Evolutionary conservation across 2,888 invertebrate species (phyloP), one percentile per base, ranked within the genome.

Genomic region (Amaurobius ferox): DNA sequence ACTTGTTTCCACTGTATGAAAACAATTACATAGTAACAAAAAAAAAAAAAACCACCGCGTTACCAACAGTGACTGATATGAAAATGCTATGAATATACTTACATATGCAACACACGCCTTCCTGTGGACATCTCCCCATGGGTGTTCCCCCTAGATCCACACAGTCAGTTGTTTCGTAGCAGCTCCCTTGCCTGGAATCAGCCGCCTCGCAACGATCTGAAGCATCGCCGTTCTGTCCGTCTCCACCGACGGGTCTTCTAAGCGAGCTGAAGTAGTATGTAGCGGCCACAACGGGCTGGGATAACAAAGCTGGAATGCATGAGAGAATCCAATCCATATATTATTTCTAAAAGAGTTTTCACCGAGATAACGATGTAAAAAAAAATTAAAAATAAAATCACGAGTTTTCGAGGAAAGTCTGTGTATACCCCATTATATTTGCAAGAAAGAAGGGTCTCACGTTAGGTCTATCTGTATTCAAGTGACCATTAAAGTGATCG

Each of bases 31-130:
- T n/a, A n/a, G n/a, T n/a, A n/a, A n/a, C n/a, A n/a, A n/a, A n/a
- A n/a, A n/a, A n/a, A n/a, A n/a, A n/a, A n/a, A n/a, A n/a, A n/a
- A n/a, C n/a, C n/a, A n/a, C n/a, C n/a, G n/a, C n/a, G n/a, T n/a
- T n/a, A n/a, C n/a, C n/a, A n/a, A n/a, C n/a, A n/a, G n/a, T n/a
- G n/a, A n/a, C n/a, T n/a, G n/a, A n/a, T n/a, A n/a, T n/a, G n/a
- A n/a, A n/a, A n/a, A n/a, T n/a, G n/a, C n/a, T n/a, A 7, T 61
- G 13, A 23, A 1, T 16, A 5, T 39, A 89, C 89, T 89, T 28
- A 89, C 89, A 89, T 26, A 89, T 79, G 64, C 89, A 89, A 55
- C 89, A 89, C 1, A 89, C 89, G 9, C 78, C 72, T 48, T 88
- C 88, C 40, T 86, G 81, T 0, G 86, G 83, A 64, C 89, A 89